Percentiles rank a stretch among this genome's conserved stretches.
Conservation (phyloP, 2,113 vertebrate genomes). For the Corythornis cristatus region DNA sequence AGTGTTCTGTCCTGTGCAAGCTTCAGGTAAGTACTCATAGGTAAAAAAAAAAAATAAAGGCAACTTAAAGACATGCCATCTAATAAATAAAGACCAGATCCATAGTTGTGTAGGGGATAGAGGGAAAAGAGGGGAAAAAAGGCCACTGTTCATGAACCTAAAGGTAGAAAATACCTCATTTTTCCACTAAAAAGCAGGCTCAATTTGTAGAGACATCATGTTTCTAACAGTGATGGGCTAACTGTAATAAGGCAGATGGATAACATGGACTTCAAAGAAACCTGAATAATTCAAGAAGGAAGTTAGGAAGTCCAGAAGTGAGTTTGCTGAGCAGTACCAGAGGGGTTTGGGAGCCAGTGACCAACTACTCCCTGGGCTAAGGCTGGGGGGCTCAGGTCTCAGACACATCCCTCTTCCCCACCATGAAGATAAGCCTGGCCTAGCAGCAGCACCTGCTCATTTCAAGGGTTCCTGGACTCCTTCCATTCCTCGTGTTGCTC, state of each 20-base stretch:
- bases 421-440: not conserved
- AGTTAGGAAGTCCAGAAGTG: not conserved
- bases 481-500: not conserved
- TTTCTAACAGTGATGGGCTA: not conserved
- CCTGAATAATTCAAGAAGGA: not conserved
- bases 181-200: not conserved
- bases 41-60: not conserved
- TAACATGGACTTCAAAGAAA: not conserved
- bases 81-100: not conserved
- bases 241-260: not conserved
- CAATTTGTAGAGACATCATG: rapidly evolving
- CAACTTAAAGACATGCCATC: not conserved
- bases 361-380: rapidly evolving
- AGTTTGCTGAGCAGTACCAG: not conserved
- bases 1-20: not conserved
- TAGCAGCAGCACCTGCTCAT: not conserved
- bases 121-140: not conserved
- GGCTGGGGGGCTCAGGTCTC: not conserved
- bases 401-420: not conserved
- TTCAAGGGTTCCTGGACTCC: not conserved
- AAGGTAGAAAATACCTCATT: not conserved
- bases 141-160: not conserved
- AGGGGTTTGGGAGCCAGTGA: not conserved
- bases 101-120: not conserved
- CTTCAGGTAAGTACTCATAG: not conserved